Evolutionary conservation across 2,888 invertebrate species (phyloP), one percentile per base, ranked within the genome.

Genomic region (Ichneumon xanthorius): DNA sequence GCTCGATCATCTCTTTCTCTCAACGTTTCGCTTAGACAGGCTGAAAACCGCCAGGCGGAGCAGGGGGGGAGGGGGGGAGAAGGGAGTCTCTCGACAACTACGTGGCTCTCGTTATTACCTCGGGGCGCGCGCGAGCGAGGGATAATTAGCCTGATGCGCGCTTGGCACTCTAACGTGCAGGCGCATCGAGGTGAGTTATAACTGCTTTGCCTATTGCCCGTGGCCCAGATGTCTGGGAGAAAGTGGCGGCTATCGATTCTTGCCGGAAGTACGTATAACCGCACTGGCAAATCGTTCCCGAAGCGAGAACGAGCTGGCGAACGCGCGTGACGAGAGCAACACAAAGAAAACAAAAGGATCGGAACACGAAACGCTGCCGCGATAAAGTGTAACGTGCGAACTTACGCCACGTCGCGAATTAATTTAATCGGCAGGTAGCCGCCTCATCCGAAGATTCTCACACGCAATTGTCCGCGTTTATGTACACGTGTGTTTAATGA

Each of bases 341-440:
- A 48, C 7, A 61, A 72, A 58, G 14, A 67, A 63, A 55, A 16
- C 45, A 58, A 67, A 72, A 80, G 80, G 61, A 83, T 80, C 65
- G 58, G 75, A 75, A 81, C 81, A 81, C 75, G 81, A 50, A 84
- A 37, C 37, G 7, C 9, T 9, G 37, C 80, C 87, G 80, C 87
- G 81, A 70, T 84, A n/a, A 90, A 90, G 89, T 89, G 86, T 90
- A 88, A 89, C 89, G 89, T 89, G 90, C 86, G 90, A 89, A 88
- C 88, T 86, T 84, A 78, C 83, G 83, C 70, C 70, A 73, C 65
- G 70, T 78, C 76, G 63, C 77, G 63, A 26, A 85, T 80, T 78
- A 83, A 76, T 81, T 73, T 72, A 40, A 77, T 81, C 55, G 19
- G 50, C 48, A n/a, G n/a, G n/a, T n/a, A 22, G 53, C 22, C n/a